phyloP scores from a whole-genome alignment of 2,113 vertebrate genomes.

The Misgurnus anguillicaudatus region DNA sequence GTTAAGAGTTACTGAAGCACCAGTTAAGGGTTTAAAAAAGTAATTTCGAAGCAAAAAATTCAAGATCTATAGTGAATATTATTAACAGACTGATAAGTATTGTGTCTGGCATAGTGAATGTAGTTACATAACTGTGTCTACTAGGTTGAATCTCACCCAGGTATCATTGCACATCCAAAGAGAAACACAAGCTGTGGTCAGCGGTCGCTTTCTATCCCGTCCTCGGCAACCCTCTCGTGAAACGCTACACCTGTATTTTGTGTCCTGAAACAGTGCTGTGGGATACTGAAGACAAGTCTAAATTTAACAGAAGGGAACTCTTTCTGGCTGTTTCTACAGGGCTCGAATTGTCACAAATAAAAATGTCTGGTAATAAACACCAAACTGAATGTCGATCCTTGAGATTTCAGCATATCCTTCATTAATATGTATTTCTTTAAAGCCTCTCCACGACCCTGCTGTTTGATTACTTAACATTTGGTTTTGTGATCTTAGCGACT shows the following conservation, averaged over 20 bases:
- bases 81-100: too few relatives aligned
- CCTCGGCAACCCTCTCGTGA: conserved; percentile 28
- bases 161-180: conserved; percentile 19
- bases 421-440: conserved; percentile 24
- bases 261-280: conserved; percentile 13
- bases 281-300: conserved; percentile 30
- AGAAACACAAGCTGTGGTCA: conserved; percentile 36
- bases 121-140: too few relatives aligned
- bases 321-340: conserved; percentile 14
- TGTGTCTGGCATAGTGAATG: too few relatives aligned
- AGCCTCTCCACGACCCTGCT: conserved; percentile 15
- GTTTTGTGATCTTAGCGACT: conserved; percentile 41
- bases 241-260: conserved; percentile 9
- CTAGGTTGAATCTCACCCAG: background rate
- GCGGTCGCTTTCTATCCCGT: conserved; percentile 11
- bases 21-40: too few relatives aligned
- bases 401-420: conserved; percentile 20
- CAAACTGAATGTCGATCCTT: background rate
- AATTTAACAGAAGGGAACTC: conserved; percentile 30
- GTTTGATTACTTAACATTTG: conserved; percentile 35
- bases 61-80: too few relatives aligned
- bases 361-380: background rate
- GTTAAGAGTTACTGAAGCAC: too few relatives aligned
- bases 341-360: background rate
- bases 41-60: too few relatives aligned